Conservation (phyloP, 2,113 vertebrate species). For the Daubentonia madagascariensis region DNA sequence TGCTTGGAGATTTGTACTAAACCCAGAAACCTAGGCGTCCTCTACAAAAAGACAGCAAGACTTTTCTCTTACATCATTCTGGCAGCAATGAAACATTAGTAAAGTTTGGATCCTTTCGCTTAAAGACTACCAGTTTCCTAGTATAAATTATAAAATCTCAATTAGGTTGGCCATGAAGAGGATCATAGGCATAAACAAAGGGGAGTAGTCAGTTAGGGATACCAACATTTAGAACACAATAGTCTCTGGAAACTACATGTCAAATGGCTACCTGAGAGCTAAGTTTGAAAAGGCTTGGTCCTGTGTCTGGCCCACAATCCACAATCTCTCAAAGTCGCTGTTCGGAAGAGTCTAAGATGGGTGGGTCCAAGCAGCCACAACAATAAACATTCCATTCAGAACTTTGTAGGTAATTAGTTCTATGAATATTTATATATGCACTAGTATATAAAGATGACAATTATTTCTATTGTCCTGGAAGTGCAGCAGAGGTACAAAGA, state of each 20-base stretch:
- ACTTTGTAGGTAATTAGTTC: neutral
- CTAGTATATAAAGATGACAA: neutral
- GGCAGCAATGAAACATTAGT: neutral
- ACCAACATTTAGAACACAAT: neutral
- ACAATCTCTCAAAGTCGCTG: neutral
- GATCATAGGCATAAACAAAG: neutral
- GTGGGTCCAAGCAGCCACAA: neutral
- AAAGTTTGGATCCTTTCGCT: neutral
- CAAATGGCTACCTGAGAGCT: neutral
- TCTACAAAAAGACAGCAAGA: neutral
- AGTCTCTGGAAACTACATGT: neutral
- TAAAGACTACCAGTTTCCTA: neutral
- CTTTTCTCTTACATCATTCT: neutral
- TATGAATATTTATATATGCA: neutral
- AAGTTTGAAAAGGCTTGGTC: neutral
- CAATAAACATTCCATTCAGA: slow-evolving; percentile 44
- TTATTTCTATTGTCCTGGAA: neutral
- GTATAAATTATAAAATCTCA: neutral
- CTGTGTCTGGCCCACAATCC: neutral
- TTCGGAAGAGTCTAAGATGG: neutral
- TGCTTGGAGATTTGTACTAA: neutral
- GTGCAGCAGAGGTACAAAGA: neutral
- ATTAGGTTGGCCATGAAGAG: neutral
- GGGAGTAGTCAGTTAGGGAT: neutral
- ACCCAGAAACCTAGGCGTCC: neutral